phyloP scores from a whole-genome alignment of 2,797 vertebrate species.

The Babyrousa celebensis region DNA sequence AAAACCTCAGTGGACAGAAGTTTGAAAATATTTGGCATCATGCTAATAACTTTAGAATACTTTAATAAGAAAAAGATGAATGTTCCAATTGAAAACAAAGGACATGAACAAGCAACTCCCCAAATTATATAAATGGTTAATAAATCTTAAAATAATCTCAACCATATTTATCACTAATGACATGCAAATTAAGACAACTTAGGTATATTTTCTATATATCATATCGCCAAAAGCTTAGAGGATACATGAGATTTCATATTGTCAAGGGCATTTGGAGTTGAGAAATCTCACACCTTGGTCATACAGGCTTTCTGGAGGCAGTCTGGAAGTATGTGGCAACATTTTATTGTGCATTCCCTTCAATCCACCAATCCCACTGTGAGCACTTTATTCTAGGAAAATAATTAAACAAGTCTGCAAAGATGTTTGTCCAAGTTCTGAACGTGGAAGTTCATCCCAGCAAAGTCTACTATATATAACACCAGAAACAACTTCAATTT shows the following conservation, averaged over 20 bases:
- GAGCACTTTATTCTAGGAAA: neutral
- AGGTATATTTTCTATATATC: neutral
- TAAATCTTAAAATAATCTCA: neutral
- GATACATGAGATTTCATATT: neutral
- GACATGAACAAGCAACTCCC: neutral
- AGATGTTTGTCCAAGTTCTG: neutral
- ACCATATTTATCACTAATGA: neutral
- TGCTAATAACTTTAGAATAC: neutral
- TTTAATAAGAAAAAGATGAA: neutral
- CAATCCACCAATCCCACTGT: neutral
- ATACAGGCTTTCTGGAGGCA: neutral
- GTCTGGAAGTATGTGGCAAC: neutral
- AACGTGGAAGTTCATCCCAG: too few relatives aligned
- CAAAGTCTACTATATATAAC: too few relatives aligned
- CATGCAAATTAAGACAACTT: neutral
- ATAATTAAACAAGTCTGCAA: neutral
- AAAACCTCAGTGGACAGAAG: neutral
- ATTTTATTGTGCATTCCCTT: constrained; percentile 7
- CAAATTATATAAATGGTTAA: neutral
- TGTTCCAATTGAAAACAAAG: neutral
- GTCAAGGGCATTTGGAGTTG: neutral
- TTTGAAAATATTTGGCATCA: neutral
- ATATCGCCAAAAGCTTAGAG: neutral
- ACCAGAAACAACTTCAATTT: too few relatives aligned
- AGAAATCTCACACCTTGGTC: neutral